phyloP scores from a whole-genome alignment of 2,888 invertebrate genomes.

The Agrenia bidenticulata region DNA sequence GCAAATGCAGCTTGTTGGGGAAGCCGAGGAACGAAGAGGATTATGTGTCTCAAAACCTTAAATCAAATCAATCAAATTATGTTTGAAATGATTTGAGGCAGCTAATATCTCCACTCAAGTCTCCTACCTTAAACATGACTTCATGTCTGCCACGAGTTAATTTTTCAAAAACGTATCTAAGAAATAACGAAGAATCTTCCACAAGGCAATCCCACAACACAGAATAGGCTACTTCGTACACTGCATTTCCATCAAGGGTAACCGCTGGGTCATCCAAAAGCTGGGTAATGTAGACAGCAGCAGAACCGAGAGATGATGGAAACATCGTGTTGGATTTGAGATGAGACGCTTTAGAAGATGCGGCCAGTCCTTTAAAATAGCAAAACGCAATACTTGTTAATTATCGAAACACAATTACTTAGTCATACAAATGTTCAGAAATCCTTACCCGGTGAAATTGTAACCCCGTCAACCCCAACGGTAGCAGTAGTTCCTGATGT shows the following conservation, averaged over 20 bases:
- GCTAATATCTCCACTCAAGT: no score
- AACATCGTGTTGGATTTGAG: slow-evolving; percentile 69
- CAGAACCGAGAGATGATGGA: slow-evolving; percentile 93
- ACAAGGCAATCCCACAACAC: slow-evolving; percentile 97
- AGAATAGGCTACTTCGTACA: slow-evolving; percentile 94
- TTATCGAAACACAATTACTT: not conserved
- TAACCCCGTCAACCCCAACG: slow-evolving; percentile 46
- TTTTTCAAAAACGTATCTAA: slow-evolving; percentile 92
- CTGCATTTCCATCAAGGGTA: slow-evolving; percentile 88
- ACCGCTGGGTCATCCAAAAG: slow-evolving; percentile 95
- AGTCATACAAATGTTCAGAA: not conserved
- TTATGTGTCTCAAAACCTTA: slow-evolving; percentile 78
- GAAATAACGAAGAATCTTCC: slow-evolving; percentile 93
- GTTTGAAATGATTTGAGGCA: not conserved
- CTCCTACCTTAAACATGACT: slow-evolving; percentile 79
- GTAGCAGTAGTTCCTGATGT: slow-evolving; percentile 28
- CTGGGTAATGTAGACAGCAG: slow-evolving; percentile 91
- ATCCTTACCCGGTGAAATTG: slow-evolving; percentile 43
- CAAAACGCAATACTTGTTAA: not conserved
- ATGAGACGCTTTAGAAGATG: slow-evolving; percentile 51
- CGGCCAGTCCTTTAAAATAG: not conserved
- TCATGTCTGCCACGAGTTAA: slow-evolving; percentile 91
- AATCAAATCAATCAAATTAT: slow-evolving; percentile 12
- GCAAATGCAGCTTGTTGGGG: slow-evolving; percentile 98
- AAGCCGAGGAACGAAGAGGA: slow-evolving; percentile 86